Conservation (phyloP, 2,888 invertebrate species). For the Zygogramma bicolorata region DNA sequence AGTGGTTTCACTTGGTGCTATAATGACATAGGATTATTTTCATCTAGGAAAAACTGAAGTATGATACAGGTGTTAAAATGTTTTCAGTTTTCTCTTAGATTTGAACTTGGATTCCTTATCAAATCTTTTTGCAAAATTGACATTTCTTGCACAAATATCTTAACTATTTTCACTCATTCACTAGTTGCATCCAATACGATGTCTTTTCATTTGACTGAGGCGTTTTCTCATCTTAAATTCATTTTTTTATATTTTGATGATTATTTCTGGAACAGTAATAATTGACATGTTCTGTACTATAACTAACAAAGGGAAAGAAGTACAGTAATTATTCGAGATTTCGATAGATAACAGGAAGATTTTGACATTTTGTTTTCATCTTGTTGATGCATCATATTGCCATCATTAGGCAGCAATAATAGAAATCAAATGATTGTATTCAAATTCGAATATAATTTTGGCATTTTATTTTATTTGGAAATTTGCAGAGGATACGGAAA, state of each 20-base stretch:
- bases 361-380: not conserved
- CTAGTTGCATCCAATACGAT: not conserved
- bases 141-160: too few relatives aligned
- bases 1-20: too few relatives aligned
- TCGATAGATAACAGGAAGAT: constrained; percentile 29
- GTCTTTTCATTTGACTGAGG: not conserved
- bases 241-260: constrained; percentile 33
- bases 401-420: not conserved
- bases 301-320: constrained; percentile 23
- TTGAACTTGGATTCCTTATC: too few relatives aligned
- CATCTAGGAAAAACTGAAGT: too few relatives aligned
- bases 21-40: too few relatives aligned
- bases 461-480: too few relatives aligned
- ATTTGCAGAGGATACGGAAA: too few relatives aligned
- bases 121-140: too few relatives aligned
- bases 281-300: constrained; percentile 54
- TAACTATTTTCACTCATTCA: not conserved
- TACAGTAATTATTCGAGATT: constrained; percentile 3
- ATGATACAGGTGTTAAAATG: too few relatives aligned
- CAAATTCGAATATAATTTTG: too few relatives aligned
- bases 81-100: too few relatives aligned
- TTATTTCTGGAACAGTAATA: constrained; percentile 46
- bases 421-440: not conserved
- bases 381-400: not conserved
- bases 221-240: not conserved